Evolutionary conservation across 2,888 invertebrate genomes (phyloP).

Genomic region (Agrochola macilenta): DNA sequence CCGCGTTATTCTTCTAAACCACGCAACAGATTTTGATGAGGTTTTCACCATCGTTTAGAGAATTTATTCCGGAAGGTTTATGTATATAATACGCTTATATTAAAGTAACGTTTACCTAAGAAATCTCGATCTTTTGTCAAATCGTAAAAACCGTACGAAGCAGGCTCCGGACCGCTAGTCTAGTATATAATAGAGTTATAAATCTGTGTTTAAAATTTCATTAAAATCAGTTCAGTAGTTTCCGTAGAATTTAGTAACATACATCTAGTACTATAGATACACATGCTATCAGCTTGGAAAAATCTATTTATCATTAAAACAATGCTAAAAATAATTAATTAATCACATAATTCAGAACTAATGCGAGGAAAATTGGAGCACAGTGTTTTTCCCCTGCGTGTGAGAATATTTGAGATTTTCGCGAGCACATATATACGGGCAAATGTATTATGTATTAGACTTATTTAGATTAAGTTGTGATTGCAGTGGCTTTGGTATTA

Average conservation of each 20-base stretch:
- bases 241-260: not conserved
- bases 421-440: slow-evolving; percentile 50
- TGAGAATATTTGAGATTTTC: slow-evolving; percentile 57
- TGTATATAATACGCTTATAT: too few relatives aligned
- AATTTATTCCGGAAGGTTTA: too few relatives aligned
- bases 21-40: too few relatives aligned
- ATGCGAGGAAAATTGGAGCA: slow-evolving; percentile 11
- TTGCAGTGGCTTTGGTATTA: slow-evolving; percentile 20
- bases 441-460: slow-evolving; percentile 59
- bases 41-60: too few relatives aligned
- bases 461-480: slow-evolving; percentile 57
- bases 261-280: not conserved
- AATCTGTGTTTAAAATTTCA: not conserved
- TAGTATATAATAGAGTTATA: too few relatives aligned
- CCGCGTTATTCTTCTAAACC: too few relatives aligned
- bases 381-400: slow-evolving; percentile 33
- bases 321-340: not conserved
- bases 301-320: not conserved
- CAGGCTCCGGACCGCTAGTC: too few relatives aligned
- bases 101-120: too few relatives aligned
- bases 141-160: too few relatives aligned
- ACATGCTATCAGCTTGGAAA: not conserved
- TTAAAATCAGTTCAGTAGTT: too few relatives aligned
- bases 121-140: too few relatives aligned
- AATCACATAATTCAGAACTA: slow-evolving; percentile 28